phyloP scores from a whole-genome alignment of 2,113 vertebrate species.

The Herpailurus yagouaroundi region DNA sequence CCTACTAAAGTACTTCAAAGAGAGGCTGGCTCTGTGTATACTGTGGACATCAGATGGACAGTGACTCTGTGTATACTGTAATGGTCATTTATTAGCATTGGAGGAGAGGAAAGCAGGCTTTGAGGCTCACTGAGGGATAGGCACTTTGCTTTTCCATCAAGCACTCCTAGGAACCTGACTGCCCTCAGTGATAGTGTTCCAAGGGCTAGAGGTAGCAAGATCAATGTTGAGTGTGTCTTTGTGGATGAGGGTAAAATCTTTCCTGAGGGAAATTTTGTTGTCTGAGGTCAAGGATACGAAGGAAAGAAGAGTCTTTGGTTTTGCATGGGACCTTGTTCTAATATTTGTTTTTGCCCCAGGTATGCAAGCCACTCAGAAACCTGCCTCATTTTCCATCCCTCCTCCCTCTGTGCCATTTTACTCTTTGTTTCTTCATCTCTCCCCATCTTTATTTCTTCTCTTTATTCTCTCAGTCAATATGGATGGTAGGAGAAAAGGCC shows the following conservation, averaged over 20 bases:
- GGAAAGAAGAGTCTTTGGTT: background rate
- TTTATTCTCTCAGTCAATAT: background rate
- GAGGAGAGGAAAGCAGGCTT: background rate
- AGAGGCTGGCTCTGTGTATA: background rate
- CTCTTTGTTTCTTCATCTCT: background rate
- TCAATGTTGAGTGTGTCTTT: background rate
- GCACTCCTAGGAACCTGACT: background rate
- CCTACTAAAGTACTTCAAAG: background rate
- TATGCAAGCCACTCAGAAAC: background rate
- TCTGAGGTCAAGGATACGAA: background rate
- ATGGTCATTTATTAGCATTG: background rate
- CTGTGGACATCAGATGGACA: background rate
- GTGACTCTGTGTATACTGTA: background rate
- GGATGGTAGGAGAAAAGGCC: background rate
- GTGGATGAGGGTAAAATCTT: background rate
- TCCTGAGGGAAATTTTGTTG: background rate
- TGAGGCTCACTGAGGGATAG: background rate
- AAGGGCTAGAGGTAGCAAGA: background rate
- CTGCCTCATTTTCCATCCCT: background rate
- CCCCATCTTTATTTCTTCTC: background rate
- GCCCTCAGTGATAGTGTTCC: background rate
- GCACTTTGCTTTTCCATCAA: background rate
- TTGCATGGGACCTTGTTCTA: background rate
- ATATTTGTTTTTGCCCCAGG: background rate
- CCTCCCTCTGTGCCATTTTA: background rate